A percentile compares a stretch with the other conserved stretches of the same genome.
These are phyloP conservation scores for Gastracanthus pulcherrimus DNA, from an alignment of 2,888 invertebrate genomes.

Conservation along the genomic window DNA sequence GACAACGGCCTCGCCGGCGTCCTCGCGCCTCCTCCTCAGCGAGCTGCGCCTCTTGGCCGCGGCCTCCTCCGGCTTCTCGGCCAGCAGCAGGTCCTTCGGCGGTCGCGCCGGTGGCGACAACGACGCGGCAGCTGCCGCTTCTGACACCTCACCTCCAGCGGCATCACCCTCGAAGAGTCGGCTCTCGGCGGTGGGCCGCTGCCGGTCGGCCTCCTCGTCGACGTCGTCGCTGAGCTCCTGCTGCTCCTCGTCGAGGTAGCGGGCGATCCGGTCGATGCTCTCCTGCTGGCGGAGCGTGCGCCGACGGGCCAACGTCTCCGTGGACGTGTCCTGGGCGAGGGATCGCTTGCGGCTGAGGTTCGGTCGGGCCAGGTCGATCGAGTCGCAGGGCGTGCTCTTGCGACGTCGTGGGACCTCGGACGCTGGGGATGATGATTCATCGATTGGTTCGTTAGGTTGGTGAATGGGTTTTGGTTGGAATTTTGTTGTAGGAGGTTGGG, in stretches of 20 bases:
- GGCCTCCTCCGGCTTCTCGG: conserved; percentile 27
- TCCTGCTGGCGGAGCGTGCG: conserved; percentile 51
- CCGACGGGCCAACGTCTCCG: background rate
- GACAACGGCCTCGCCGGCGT: conserved; percentile 42
- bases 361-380: background rate
- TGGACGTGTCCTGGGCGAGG: conserved; percentile 5
- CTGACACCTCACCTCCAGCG: background rate
- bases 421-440: no score
- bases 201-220: background rate
- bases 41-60: conserved; percentile 44
- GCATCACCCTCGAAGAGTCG: background rate
- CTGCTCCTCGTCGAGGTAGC: conserved; percentile 42
- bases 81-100: background rate
- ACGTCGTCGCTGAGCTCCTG: background rate
- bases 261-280: conserved; percentile 50
- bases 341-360: conserved; percentile 26
- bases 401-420: conserved; percentile 24
- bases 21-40: conserved; percentile 49
- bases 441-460: no score
- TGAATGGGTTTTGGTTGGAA: no score
- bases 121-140: background rate
- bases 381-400: conserved; percentile 32
- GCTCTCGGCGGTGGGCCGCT: background rate
- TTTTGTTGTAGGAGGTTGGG: no score
- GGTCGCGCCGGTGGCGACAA: background rate